A percentile compares a stretch with the other conserved stretches of the same genome.
These are phyloP conservation scores for Muscina levida DNA, from an alignment of 2,888 invertebrate genomes.

Conservation along the genomic window DNA sequence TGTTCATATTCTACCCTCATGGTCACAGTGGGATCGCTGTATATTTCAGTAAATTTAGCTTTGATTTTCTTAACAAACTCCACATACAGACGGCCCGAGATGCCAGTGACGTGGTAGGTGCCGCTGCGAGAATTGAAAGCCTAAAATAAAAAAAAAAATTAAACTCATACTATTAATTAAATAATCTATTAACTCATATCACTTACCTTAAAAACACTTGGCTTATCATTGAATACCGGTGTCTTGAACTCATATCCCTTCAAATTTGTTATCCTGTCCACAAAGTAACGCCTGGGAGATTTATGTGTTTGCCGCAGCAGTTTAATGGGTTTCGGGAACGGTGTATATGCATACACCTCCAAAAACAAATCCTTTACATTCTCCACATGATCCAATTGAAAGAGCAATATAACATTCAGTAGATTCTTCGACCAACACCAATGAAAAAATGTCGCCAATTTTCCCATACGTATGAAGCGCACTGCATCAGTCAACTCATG, in stretches of 20 bases:
- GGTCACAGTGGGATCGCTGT: neutral
- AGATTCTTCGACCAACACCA: slow-evolving; percentile 69
- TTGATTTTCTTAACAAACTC: slow-evolving; percentile 68
- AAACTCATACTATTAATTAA: no score
- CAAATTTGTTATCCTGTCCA: slow-evolving; percentile 58
- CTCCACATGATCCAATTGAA: slow-evolving; percentile 22
- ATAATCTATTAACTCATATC: no score
- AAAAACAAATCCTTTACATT: slow-evolving; percentile 20
- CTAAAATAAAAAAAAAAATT: no score
- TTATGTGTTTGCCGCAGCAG: slow-evolving; percentile 47
- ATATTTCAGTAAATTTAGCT: slow-evolving; percentile 65
- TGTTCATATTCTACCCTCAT: slow-evolving; percentile 4
- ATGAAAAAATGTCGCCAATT: slow-evolving; percentile 61
- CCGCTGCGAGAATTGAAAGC: slow-evolving; percentile 40
- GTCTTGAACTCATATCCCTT: slow-evolving; percentile 62
- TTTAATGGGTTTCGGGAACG: slow-evolving; percentile 53
- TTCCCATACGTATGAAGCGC: slow-evolving; percentile 14
- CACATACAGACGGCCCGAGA: slow-evolving; percentile 61
- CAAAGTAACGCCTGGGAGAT: slow-evolving; percentile 47
- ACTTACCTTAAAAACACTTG: slow-evolving; percentile 70
- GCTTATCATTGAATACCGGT: slow-evolving; percentile 70
- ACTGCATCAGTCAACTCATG: neutral
- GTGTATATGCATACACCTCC: slow-evolving; percentile 65
- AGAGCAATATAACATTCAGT: slow-evolving; percentile 63
- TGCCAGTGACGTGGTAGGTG: slow-evolving; percentile 56